Percentiles rank a stretch among this genome's conserved stretches.
Conservation (phyloP, 2,888 invertebrate genomes). For the Drosophila mimica region DNA sequence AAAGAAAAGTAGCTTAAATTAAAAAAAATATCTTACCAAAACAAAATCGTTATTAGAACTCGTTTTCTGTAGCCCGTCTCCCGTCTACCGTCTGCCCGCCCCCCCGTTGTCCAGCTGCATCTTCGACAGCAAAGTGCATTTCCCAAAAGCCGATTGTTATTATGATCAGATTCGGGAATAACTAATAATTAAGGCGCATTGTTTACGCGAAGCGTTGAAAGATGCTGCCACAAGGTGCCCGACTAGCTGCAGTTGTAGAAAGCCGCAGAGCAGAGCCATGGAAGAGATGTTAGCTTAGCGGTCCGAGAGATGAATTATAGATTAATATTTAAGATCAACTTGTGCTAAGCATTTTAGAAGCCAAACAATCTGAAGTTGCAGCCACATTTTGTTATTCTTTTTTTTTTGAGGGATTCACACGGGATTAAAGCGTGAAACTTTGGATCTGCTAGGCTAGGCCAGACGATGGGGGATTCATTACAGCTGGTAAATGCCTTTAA, state of each 20-base stretch:
- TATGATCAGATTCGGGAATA: constrained; percentile 65
- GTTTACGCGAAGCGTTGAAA: constrained; percentile 55
- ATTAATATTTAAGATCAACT: constrained; percentile 14
- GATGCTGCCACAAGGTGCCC: constrained; percentile 24
- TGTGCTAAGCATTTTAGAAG: background rate
- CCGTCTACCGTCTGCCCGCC: background rate
- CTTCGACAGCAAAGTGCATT: constrained; percentile 52
- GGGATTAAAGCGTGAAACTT: constrained; percentile 1
- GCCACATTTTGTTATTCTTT: background rate
- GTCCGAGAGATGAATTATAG: constrained; percentile 7
- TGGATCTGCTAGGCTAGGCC: background rate
- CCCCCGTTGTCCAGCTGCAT: constrained; percentile 15
- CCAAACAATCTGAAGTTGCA: background rate
- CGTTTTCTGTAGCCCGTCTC: constrained; percentile 20
- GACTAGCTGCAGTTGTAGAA: constrained; percentile 36
- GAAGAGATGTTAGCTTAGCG: constrained; percentile 6
- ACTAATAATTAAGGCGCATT: constrained; percentile 74
- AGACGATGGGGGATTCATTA: background rate
- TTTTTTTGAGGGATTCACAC: background rate
- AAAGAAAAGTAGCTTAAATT: constrained; percentile 68
- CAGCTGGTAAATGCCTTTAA: background rate
- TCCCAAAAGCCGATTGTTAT: constrained; percentile 57
- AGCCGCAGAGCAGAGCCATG: constrained; percentile 22
- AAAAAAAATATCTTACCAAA: constrained; percentile 41
- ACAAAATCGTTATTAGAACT: constrained; percentile 38